Conservation (phyloP, 2,888 invertebrate genomes). For the Halocaridina rubra region DNA sequence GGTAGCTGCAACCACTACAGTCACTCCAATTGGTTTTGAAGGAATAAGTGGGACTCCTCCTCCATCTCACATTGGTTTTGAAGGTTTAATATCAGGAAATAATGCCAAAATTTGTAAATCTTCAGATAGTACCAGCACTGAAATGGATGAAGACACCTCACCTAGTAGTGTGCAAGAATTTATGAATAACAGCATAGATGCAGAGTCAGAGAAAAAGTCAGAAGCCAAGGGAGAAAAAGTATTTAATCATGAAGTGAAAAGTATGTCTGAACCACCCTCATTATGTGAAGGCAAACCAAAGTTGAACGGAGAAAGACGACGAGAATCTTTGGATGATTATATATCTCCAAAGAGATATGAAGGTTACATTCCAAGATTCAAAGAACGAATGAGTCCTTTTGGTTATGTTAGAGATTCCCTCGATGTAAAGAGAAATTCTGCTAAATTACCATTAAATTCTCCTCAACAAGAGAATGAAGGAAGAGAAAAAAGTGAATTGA, state of each 20-base stretch:
- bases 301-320: conserved; percentile 36
- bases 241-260: neutral
- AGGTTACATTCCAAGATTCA: conserved; percentile 61
- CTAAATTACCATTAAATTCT: conserved; percentile 11
- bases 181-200: neutral
- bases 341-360: conserved; percentile 47
- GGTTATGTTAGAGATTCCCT: conserved; percentile 56
- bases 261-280: conserved; percentile 52
- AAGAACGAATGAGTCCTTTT: conserved; percentile 52
- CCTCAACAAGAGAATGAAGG: conserved; percentile 41
- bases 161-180: conserved; percentile 49
- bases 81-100: neutral
- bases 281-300: conserved; percentile 16
- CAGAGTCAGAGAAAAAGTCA: neutral
- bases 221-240: neutral
- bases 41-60: conserved; percentile 5
- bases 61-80: neutral
- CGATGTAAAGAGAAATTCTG: conserved; percentile 49
- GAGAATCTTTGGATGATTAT: conserved; percentile 45
- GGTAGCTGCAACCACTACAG: neutral
- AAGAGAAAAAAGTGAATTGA: conserved; percentile 31
- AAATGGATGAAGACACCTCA: conserved; percentile 27
- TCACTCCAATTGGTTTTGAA: neutral
- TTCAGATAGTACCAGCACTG: conserved; percentile 45
- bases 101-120: neutral